Conservation (phyloP, 2,113 vertebrate species). For the Cepphus grylle region DNA sequence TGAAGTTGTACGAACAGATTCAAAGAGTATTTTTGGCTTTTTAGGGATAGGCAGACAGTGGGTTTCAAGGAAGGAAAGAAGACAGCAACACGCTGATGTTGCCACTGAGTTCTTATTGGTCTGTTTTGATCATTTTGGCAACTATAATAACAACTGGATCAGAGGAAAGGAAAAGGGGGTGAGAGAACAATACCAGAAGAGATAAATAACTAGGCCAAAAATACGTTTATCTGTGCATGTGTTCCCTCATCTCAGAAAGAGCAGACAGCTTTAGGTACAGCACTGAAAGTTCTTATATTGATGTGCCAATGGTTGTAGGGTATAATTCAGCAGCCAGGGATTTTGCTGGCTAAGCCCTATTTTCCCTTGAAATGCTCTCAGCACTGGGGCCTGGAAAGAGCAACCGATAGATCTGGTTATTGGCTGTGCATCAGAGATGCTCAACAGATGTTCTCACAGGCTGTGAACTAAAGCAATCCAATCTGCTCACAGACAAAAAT, state of each 20-base stretch:
- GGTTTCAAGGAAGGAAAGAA: neutral
- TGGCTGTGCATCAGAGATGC: neutral
- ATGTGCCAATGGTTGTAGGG: neutral
- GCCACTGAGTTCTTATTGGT: neutral
- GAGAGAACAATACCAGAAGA: neutral
- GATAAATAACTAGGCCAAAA: neutral
- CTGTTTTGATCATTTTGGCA: neutral
- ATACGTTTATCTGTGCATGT: neutral
- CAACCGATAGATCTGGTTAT: neutral
- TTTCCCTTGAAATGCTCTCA: slow-evolving; percentile 7
- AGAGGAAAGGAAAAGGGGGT: neutral
- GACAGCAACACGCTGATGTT: neutral
- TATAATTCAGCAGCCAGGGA: neutral
- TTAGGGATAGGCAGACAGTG: neutral
- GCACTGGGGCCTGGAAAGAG: neutral
- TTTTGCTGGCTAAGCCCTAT: neutral
- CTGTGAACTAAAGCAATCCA: neutral
- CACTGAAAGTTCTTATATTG: neutral
- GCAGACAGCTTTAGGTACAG: neutral
- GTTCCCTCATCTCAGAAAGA: neutral
- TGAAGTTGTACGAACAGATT: neutral
- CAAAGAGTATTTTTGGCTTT: neutral
- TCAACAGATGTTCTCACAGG: slow-evolving; percentile 1
- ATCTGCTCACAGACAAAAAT: neutral
- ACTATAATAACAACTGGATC: neutral